These are phyloP conservation scores for Rostratula benghalensis DNA, from an alignment of 2,113 vertebrate species.

Conservation along the genomic window DNA sequence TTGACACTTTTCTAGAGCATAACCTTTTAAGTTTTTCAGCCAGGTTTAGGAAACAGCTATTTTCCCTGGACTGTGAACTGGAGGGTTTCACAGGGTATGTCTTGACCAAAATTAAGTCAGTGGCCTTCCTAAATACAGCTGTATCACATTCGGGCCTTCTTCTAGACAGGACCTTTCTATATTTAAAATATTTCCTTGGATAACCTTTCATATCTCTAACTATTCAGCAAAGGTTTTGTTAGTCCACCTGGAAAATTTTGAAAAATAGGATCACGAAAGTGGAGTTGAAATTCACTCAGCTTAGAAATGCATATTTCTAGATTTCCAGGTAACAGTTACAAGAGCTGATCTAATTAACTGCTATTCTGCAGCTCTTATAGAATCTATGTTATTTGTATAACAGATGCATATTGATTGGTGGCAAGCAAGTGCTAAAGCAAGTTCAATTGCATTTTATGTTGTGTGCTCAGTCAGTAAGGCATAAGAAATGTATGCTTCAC, in stretches of 20 bases:
- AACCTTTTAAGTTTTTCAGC: neutral
- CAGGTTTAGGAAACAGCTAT: neutral
- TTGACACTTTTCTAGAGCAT: neutral
- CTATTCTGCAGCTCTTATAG: neutral
- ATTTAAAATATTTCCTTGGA: slow-evolving; percentile 28
- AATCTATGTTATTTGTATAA: slow-evolving; percentile 17
- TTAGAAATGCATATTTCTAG: neutral
- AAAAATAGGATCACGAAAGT: neutral
- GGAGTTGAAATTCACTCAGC: neutral
- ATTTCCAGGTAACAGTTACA: neutral
- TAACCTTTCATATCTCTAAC: neutral
- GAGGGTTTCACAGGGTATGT: neutral
- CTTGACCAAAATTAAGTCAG: neutral
- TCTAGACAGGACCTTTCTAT: neutral
- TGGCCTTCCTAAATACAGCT: neutral
- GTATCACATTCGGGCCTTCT: neutral
- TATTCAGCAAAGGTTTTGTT: neutral
- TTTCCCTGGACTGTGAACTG: neutral
- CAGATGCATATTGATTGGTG: neutral
- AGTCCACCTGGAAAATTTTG: neutral
- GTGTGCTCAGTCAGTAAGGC: slow-evolving; percentile 3
- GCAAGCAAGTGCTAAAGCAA: neutral
- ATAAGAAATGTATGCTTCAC: neutral
- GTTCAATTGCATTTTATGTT: neutral
- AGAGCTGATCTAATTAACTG: slow-evolving; percentile 8